Evolutionary conservation across 2,888 invertebrate genomes (phyloP), one percentile per base, ranked within the genome.

Genomic region (Dryobotodes eremita): DNA sequence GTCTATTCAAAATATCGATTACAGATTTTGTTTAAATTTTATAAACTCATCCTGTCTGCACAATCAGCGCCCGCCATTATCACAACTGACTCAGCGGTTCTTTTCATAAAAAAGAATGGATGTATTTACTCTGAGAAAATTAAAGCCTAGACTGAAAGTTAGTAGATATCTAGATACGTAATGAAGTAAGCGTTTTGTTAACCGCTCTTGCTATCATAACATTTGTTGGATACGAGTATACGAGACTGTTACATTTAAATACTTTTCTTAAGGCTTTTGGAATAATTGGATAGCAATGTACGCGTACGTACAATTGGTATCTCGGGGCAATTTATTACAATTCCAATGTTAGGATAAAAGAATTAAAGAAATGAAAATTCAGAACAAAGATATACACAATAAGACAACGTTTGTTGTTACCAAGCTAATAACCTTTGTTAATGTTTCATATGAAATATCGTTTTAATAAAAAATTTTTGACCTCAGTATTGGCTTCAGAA

Each of bases 21-120:
- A 79, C 82, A 79, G 88, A 83, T 74, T 83, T 85, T 81, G 77
- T 85, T 85, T 74, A 85, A 87, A 85, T 88, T 80, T 85, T 78
- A 87, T 85, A 74, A 87, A 75, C 74, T 79, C 83, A 87, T 76
- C 80, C 68, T 59, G 68, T 68, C 77, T n/a, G 61, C 50, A 81
- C 80, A 77, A 83, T 85, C 78, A 79, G 55, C 66, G 77, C 42
- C 42, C 48, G 62, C 77, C 50, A 77, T 77, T 86, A 84, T 66
- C 64, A 77, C 55, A 71, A 71, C 64, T 83, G 79, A 79, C 57
- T 86, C 88, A 76, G 77, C 75, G 53, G 23, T 77, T 83, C 71
- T 73, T 75, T 77, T 79, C 81, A 86, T 84, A 74, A 79, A 81
- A 85, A 84, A 79, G 71, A 85, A 86, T 76, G 75, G 71, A 69